Base-by-base conservation (phyloP, 2,888 invertebrate genomes). In the Anthophora plumipes region DNA sequence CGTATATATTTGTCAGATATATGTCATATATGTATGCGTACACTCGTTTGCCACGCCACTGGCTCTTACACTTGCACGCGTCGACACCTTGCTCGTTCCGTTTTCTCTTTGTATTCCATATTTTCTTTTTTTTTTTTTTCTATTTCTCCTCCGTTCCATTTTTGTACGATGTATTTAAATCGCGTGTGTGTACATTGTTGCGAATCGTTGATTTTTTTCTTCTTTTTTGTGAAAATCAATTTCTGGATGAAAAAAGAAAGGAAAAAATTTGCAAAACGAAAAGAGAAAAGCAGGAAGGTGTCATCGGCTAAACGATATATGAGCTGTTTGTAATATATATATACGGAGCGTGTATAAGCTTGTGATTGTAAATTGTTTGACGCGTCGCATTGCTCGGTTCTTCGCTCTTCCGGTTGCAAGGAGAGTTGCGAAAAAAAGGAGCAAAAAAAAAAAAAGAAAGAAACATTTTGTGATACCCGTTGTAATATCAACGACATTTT, bases 11-110 rank as follows among this genome's bases (percentile, higher is more conserved):
- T 86, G 88, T 87, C 87, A 77, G 83, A 88, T 87, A 87, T 87
- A 86, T 87, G 88, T 88, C 86, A 86, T 79, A 88, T 88, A 88
- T 87, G 84, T 88, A 84, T 82, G 88, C 84, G 87, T 87, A 87
- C 81, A 79, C 73, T 85, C 72, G 84, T 84, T 87, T 73, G 79
- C 77, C 81, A 80, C 77, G 68, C 63, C 85, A 78, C 72, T 74
- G 88, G 86, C 83, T 85, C 84, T 39, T 87, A 84, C 78, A 61
- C 31, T 73, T 69, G 80, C 80, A 73, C 80, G 80, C 80, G 73
- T 46, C 8, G 11, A 37, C n/a, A 11, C 14, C 20, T 55, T 22
- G 41, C n/a, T 22, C 48, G 3, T 73, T 31, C 43, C 43, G 11
- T 41, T 74, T n/a, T 46, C 37, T 31, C 48, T 54, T n/a, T 37